These are phyloP conservation scores for Drosophila ficusphila DNA, from an alignment of 1,140 invertebrate species.

Conservation along the genomic window DNA sequence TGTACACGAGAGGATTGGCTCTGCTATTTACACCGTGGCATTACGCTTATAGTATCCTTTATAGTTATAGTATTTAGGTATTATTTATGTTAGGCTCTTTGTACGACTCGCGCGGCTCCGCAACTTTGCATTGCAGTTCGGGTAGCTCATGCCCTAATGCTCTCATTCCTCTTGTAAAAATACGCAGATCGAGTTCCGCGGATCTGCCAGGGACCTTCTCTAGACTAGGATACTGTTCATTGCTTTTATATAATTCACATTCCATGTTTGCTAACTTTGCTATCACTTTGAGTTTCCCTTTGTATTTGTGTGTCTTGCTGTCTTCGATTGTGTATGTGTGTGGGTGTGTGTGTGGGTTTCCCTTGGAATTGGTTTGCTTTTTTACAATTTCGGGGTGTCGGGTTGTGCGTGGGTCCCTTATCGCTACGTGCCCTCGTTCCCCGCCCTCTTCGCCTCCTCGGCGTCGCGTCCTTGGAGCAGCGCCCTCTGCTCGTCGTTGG, in stretches of 20 bases:
- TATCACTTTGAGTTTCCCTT: constrained; percentile 78
- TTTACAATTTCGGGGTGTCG: constrained; percentile 48
- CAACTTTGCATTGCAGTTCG: constrained; percentile 30
- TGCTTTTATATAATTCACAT: constrained; percentile 84
- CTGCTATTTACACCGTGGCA: constrained; percentile 31
- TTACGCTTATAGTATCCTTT: constrained; percentile 15
- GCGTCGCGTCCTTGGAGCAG: constrained; percentile 50
- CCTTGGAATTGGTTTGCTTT: constrained; percentile 14
- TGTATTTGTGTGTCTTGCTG: constrained; percentile 37
- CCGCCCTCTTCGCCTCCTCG: constrained; percentile 40
- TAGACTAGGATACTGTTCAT: constrained; percentile 84
- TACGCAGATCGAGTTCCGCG: constrained; percentile 57
- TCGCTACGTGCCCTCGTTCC: constrained; percentile 75
- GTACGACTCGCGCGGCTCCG: constrained; percentile 54
- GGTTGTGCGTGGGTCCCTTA: constrained; percentile 62
- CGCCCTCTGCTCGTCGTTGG: constrained; percentile 76
- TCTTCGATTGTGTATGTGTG: not conserved
- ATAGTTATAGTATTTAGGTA: constrained; percentile 5
- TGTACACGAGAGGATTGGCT: constrained; percentile 41
- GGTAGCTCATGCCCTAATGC: not conserved
- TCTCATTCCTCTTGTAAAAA: constrained; percentile 68
- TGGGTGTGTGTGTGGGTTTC: constrained; percentile 20
- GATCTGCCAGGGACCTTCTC: constrained; percentile 33
- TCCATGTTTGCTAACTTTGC: constrained; percentile 81
- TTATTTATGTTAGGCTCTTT: constrained; percentile 28